Evolutionary conservation across 2,888 invertebrate genomes (phyloP).

Genomic region (Agrilus cyanescens): DNA sequence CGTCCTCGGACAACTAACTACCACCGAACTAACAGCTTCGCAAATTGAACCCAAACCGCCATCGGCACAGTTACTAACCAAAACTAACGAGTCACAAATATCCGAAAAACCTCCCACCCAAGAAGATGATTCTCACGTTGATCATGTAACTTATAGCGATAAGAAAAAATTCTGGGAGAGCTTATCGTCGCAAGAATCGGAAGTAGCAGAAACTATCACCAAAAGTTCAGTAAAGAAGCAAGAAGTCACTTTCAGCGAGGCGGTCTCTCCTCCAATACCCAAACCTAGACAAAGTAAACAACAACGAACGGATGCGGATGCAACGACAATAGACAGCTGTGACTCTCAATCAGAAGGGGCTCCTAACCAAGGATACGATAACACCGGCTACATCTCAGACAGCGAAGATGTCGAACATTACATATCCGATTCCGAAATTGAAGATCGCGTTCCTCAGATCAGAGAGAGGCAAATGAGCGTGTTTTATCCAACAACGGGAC

Average conservation of each 20-base stretch:
- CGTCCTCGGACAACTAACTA: constrained; percentile 27
- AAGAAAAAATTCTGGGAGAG: constrained; percentile 43
- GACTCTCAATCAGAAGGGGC: constrained; percentile 30
- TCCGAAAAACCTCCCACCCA: constrained; percentile 8
- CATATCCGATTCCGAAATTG: constrained; percentile 35
- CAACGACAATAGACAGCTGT: constrained; percentile 25
- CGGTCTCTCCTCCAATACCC: constrained; percentile 29
- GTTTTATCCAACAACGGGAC: constrained; percentile 27
- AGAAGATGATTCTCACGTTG: constrained; percentile 23
- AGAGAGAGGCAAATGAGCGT: constrained; percentile 35
- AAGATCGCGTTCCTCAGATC: constrained; percentile 35
- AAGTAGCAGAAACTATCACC: constrained; percentile 16
- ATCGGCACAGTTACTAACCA: constrained; percentile 11
- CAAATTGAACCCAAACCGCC: constrained; percentile 17
- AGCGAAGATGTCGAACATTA: constrained; percentile 35
- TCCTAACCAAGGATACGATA: constrained; percentile 27
- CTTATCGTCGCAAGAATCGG: constrained; percentile 26
- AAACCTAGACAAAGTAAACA: constrained; percentile 32
- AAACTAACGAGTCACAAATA: constrained; percentile 12
- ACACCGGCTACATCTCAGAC: constrained; percentile 34
- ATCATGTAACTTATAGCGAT: constrained; percentile 31
- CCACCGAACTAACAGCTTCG: constrained; percentile 20
- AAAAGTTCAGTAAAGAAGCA: constrained; percentile 10
- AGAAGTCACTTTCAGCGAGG: background rate
- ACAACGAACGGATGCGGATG: constrained; percentile 21